Conservation (phyloP, 2,797 vertebrate species). For the Labroides dimidiatus region DNA sequence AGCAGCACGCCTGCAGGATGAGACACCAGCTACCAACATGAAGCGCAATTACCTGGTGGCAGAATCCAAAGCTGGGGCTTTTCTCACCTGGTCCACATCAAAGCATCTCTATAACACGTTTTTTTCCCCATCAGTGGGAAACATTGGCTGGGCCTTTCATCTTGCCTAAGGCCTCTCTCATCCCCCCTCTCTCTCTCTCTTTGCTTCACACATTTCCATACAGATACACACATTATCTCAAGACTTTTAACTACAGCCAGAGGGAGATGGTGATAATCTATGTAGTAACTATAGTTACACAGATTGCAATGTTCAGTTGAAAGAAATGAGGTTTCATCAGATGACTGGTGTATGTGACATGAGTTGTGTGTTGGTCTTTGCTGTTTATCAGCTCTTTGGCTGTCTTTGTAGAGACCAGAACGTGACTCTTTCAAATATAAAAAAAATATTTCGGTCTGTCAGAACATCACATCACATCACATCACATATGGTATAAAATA, state of each 20-base stretch:
- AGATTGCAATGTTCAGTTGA: slow-evolving; percentile 26
- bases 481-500: background rate
- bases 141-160: slow-evolving; percentile 49
- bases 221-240: slow-evolving; percentile 11
- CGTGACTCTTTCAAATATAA: background rate
- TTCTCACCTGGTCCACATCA: slow-evolving; percentile 68
- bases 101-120: slow-evolving; percentile 47
- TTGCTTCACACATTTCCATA: slow-evolving; percentile 15
- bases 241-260: slow-evolving; percentile 24
- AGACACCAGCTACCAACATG: slow-evolving; percentile 33
- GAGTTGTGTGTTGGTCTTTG: background rate
- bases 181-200: background rate
- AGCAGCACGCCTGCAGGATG: slow-evolving; percentile 28
- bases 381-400: slow-evolving; percentile 3
- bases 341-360: slow-evolving; percentile 5
- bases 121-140: slow-evolving; percentile 29
- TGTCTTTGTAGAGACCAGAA: background rate
- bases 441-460: background rate
- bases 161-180: slow-evolving; percentile 16
- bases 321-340: background rate
- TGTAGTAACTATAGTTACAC: slow-evolving; percentile 55
- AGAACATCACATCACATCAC: no score
- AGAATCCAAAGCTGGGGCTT: slow-evolving; percentile 30
- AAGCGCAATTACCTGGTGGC: slow-evolving; percentile 57
- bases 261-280: slow-evolving; percentile 3